A percentile compares a stretch with the other conserved stretches of the same genome.
phyloP scores from a whole-genome alignment of 2,113 vertebrate species.

The Lanius collurio region DNA sequence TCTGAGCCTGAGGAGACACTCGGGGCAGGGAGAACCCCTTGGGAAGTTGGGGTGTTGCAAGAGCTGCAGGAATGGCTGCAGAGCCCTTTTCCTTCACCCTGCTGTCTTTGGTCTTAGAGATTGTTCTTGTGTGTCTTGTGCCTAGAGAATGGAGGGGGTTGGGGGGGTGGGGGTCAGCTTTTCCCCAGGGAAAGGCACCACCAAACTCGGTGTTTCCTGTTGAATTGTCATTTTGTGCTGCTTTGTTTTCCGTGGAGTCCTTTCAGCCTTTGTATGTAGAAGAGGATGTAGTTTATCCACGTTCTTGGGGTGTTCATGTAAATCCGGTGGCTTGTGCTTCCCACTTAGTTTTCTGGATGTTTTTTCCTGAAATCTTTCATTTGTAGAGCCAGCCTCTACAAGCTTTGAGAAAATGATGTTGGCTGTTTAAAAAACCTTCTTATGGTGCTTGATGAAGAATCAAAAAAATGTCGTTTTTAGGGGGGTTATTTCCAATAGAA shows the following conservation, averaged over 20 bases:
- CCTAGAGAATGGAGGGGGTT: slow-evolving; percentile 4
- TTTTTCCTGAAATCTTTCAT: not conserved
- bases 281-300: not conserved
- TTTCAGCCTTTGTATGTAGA: not conserved
- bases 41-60: not conserved
- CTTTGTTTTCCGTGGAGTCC: not conserved
- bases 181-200: not conserved
- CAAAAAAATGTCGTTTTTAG: not conserved
- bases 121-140: slow-evolving; percentile 55
- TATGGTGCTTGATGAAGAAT: not conserved
- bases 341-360: not conserved
- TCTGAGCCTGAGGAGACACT: not conserved
- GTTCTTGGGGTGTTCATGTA: not conserved
- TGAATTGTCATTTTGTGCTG: not conserved
- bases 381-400: not conserved
- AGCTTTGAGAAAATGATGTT: not conserved
- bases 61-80: not conserved
- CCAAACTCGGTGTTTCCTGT: not conserved
- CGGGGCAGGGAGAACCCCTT: not conserved
- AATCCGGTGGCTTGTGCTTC: slow-evolving; percentile 34
- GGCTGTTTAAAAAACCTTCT: not conserved
- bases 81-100: not conserved
- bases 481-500: not conserved
- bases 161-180: not conserved
- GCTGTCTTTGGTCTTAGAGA: slow-evolving; percentile 3